Base-by-base conservation (phyloP, 2,888 invertebrate genomes). In the Cylloceria caligata region DNA sequence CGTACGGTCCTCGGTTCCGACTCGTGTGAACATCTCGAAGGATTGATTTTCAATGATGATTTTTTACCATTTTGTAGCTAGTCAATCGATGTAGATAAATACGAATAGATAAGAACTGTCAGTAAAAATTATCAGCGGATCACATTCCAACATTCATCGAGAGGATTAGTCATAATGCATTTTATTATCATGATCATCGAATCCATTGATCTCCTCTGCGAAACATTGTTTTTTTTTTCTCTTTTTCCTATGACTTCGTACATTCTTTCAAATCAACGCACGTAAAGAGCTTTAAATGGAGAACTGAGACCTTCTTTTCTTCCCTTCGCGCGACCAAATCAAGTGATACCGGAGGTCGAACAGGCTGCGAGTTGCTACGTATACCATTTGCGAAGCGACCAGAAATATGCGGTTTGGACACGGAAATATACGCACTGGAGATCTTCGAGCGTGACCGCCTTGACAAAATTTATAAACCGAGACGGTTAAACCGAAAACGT, bases 361-460 rank as follows among this genome's bases (percentile, higher is more conserved):
- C 34, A 34, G 9, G 36, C 34, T 11, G 21, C 73, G 13, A 21
- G 19, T 36, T 36, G 16, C 42, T 57, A 21, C 21, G n/a, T n/a
- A 42, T 47, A 55, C 47, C 36, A 39, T 55, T 39, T 36, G 24
- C 55, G 1, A 55, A n/a, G 60, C 55, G 52, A 57, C 21, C 76
- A 72, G 81, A 81, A 81, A 47, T 68, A 24, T 16, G 60, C 36
- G 21, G 21, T 71, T 67, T 7, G 3, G 62, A 77, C 69, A 57
- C 72, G 81, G 73, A 81, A 81, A 64, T 45, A 36, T 36, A 67
- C 62, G 73, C 64, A 64, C 19, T n/a, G 19, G 42, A n/a, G n/a
- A 64, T 24, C 13, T 73, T 36, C 68, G 24, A 77, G 81, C 68
- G 64, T 73, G 64, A 77, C 69, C 60, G 45, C 81, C 77, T 81